A percentile compares a stretch with the other conserved stretches of the same genome.
These are phyloP conservation scores for Tenthredo livida DNA, from an alignment of 2,888 invertebrate species.

Conservation along the genomic window DNA sequence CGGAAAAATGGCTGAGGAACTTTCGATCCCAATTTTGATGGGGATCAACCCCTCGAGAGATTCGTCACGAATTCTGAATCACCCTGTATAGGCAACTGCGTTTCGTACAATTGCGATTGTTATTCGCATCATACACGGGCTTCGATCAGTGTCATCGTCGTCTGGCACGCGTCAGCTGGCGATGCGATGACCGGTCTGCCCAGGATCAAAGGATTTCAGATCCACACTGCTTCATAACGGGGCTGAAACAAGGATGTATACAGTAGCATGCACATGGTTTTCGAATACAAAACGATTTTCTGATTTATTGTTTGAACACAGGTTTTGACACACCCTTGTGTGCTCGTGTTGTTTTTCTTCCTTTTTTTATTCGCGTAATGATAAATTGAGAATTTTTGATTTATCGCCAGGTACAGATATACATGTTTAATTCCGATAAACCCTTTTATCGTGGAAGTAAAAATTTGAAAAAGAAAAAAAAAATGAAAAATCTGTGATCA, in stretches of 20 bases:
- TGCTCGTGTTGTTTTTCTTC: not conserved
- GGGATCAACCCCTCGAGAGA: too few relatives aligned
- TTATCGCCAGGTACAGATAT: too few relatives aligned
- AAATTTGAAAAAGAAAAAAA: too few relatives aligned
- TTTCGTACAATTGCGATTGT: constrained; percentile 32
- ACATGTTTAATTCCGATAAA: too few relatives aligned
- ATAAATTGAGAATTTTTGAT: too few relatives aligned
- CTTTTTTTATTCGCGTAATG: not conserved
- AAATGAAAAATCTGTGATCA: too few relatives aligned
- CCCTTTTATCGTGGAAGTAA: too few relatives aligned
- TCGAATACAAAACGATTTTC: not conserved
- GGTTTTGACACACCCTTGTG: not conserved
- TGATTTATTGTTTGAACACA: not conserved
- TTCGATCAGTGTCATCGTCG: constrained; percentile 19
- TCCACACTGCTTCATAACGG: not conserved
- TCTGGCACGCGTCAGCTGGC: constrained; percentile 38
- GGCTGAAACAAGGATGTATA: not conserved
- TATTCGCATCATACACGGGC: constrained; percentile 12
- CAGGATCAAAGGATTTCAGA: constrained; percentile 40
- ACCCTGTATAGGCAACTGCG: constrained; percentile 1
- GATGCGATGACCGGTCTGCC: not conserved
- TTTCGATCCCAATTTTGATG: too few relatives aligned
- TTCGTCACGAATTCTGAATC: too few relatives aligned
- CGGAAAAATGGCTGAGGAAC: too few relatives aligned
- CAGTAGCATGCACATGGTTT: not conserved